Conservation (phyloP, 2,797 vertebrate species). For the Molossus molossus region DNA sequence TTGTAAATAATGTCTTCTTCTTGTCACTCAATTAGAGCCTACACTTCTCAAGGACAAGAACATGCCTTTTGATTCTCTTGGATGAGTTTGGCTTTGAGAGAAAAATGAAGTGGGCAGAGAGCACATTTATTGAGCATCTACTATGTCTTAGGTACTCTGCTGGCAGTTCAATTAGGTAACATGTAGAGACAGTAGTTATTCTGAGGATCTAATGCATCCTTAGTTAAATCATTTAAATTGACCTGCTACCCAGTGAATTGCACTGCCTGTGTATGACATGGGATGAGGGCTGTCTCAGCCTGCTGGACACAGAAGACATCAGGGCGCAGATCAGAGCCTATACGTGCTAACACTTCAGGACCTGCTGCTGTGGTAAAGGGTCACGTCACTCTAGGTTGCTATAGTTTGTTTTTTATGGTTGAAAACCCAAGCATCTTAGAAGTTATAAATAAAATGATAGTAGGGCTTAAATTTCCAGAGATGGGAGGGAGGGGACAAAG, state of each 20-base stretch:
- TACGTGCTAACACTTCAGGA: fast-evolving
- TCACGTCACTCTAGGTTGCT: not conserved
- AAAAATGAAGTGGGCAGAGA: not conserved
- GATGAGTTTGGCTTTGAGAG: not conserved
- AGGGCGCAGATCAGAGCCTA: not conserved
- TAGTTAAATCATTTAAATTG: not conserved
- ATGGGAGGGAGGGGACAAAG: not conserved
- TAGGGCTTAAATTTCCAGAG: not conserved
- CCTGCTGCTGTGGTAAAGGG: not conserved
- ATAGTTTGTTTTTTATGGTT: not conserved
- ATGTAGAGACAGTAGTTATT: not conserved
- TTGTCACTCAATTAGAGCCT: not conserved
- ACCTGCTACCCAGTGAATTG: not conserved
- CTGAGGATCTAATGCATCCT: not conserved
- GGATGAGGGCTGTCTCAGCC: not conserved
- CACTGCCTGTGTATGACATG: no score
- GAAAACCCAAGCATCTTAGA: constrained; percentile 31
- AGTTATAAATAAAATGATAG: not conserved
- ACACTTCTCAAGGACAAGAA: not conserved
- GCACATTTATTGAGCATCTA: no score
- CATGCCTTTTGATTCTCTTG: constrained; percentile 16
- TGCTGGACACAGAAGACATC: not conserved
- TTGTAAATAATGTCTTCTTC: not conserved
- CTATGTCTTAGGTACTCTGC: not conserved
- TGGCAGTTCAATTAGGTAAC: not conserved